Percentiles rank a stretch among this genome's conserved stretches.
phyloP scores from a whole-genome alignment of 2,797 vertebrate species.

The Decapterus maruadsi region DNA sequence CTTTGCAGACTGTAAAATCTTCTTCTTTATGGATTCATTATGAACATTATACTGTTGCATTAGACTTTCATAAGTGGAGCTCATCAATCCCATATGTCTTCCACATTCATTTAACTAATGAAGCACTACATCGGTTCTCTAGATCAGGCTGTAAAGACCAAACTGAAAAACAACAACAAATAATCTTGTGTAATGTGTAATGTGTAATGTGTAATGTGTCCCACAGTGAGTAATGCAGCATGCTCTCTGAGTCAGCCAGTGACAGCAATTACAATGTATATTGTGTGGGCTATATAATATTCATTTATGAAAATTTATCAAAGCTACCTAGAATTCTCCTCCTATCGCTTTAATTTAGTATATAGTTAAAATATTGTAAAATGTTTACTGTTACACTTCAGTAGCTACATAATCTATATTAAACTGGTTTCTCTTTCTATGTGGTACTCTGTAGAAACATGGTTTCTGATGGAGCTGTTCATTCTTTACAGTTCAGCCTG shows the following conservation, averaged over 20 bases:
- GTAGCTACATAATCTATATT: neutral
- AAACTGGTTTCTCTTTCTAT: neutral
- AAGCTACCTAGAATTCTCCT: neutral
- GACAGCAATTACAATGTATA: slow-evolving; percentile 29
- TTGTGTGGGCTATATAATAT: slow-evolving; percentile 8
- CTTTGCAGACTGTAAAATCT: slow-evolving; percentile 34
- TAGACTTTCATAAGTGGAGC: slow-evolving; percentile 31
- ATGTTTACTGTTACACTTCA: neutral
- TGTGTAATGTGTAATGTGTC: too few species aligned
- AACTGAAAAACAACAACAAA: slow-evolving; percentile 7
- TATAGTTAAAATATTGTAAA: neutral
- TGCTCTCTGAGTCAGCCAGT: slow-evolving; percentile 30
- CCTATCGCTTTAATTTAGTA: neutral
- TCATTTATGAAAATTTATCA: slow-evolving; percentile 27
- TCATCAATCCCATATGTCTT: slow-evolving; percentile 47
- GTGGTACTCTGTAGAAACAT: neutral
- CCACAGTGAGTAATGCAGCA: slow-evolving; percentile 25
- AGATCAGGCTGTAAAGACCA: slow-evolving; percentile 25
- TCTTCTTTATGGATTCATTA: slow-evolving; percentile 40
- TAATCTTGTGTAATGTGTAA: too few species aligned
- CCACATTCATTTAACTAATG: slow-evolving; percentile 49
- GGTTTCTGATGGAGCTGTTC: neutral
- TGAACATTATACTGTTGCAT: slow-evolving; percentile 24
- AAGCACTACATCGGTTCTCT: slow-evolving; percentile 28
- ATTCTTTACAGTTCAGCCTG: neutral